These are phyloP conservation scores for Leucophenga montana DNA, from an alignment of 2,888 invertebrate genomes.

Conservation along the genomic window DNA sequence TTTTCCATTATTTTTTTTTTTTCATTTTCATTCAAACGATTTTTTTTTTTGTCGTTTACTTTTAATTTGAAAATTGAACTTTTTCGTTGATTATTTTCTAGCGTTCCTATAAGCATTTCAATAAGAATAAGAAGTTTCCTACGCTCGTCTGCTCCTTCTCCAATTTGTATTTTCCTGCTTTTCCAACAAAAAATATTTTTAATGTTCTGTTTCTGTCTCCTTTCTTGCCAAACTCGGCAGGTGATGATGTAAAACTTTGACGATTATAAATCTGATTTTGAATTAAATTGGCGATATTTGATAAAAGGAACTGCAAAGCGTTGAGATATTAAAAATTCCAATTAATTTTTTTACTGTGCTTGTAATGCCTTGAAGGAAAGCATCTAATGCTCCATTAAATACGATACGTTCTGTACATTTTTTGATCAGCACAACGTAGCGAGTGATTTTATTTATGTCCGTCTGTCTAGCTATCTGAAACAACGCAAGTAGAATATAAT, in stretches of 20 bases:
- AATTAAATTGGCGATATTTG: neutral
- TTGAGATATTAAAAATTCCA: neutral
- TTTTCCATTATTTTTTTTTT: slow-evolving; percentile 52
- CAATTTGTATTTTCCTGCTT: too few relatives aligned
- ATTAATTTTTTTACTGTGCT: too few relatives aligned
- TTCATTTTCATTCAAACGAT: slow-evolving; percentile 54
- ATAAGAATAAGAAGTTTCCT: neutral
- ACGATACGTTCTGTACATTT: too few relatives aligned
- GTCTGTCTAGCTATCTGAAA: too few relatives aligned
- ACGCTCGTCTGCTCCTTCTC: neutral
- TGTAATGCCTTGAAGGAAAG: too few relatives aligned
- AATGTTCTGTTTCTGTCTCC: neutral
- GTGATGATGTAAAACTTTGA: slow-evolving; percentile 27
- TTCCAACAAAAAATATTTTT: neutral
- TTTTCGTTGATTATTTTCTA: slow-evolving; percentile 42
- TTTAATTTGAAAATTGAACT: slow-evolving; percentile 54
- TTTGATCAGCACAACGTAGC: too few relatives aligned
- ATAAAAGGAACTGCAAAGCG: neutral
- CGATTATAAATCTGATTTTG: slow-evolving; percentile 28
- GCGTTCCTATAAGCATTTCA: slow-evolving; percentile 14
- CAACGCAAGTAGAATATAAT: too few relatives aligned
- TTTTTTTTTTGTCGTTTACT: slow-evolving; percentile 27
- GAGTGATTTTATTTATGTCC: too few relatives aligned
- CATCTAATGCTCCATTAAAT: too few relatives aligned
- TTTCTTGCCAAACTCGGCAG: slow-evolving; percentile 14